Evolutionary conservation across 1,140 invertebrate species (phyloP), one percentile per base, ranked within the genome.

Genomic region (Caenorhabditis remanei): DNA sequence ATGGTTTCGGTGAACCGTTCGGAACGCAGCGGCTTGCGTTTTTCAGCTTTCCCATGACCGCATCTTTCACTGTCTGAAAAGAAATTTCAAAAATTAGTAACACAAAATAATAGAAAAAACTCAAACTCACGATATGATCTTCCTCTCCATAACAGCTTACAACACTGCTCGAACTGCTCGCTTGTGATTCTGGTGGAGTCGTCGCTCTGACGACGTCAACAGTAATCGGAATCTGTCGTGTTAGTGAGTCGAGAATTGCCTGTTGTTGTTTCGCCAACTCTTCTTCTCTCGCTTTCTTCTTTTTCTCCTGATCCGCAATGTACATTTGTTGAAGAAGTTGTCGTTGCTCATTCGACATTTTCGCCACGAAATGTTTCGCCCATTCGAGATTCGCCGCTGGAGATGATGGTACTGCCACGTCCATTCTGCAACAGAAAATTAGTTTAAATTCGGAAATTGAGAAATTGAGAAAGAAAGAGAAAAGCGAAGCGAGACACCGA

Each of bases 11-110:
- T 14, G 40, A 24, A 8, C 65, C 8, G 56, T n/a, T 19, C 40
- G 40, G 14, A 32, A 6, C 5, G 9, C n/a, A 9, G 8, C 13
- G 67, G 7, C 19, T 43, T 50, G 46, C 11, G 24, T 16, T 21
- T 7, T 79, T 79, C 13, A 48, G 9, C 4, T 79, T 79, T 50
- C 46, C 71, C 7, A 48, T 50, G n/a, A 79, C 13, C 0, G 24
- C 43, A 21, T 79, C 71, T 79, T 79, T 79, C 7, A 79, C 71
- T 6, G 71, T 79, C 71, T 79, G 71, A 50, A 79, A 79, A 32
- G 32, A 32, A 24, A 13, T 19, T 13, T 11, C 9, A 19, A 46
- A 32, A n/a, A 9, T 43, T 50, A 50, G 43, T 19, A 2, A 0
- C 6, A 4, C 19, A 9, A 50, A 50, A 21, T 24, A 21, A 16